phyloP scores from a whole-genome alignment of 2,888 invertebrate species.

The Koerneria pararmatus region DNA sequence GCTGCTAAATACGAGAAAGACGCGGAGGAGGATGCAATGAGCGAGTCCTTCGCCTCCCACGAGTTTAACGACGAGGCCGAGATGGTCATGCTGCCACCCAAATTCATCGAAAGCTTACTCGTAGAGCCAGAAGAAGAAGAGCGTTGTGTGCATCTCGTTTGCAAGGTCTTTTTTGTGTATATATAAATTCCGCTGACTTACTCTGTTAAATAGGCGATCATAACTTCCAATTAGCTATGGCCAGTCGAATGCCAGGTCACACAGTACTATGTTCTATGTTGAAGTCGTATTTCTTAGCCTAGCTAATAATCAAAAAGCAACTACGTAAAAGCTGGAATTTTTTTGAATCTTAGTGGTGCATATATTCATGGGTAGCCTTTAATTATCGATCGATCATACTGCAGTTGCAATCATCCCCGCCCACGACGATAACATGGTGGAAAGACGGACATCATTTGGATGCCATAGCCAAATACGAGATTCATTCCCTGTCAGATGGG shows the following conservation, averaged over 20 bases:
- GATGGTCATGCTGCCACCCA: constrained; percentile 32
- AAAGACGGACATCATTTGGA: constrained; percentile 33
- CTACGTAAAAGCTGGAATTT: background rate
- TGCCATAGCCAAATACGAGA: constrained; percentile 37
- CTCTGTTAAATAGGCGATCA: no score
- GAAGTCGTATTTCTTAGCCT: no score
- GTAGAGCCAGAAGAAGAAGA: constrained; percentile 38
- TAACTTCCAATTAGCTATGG: no score
- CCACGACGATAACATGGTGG: constrained; percentile 38
- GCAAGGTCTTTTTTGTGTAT: constrained; percentile 28
- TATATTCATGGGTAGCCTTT: background rate
- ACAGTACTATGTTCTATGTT: no score
- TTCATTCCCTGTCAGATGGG: constrained; percentile 41
- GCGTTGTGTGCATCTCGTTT: constrained; percentile 38
- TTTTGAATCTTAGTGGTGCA: background rate
- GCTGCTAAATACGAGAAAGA: constrained; percentile 32
- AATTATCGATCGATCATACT: constrained; percentile 14
- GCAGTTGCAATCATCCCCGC: constrained; percentile 24
- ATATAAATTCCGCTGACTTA: no score
- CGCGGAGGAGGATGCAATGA: constrained; percentile 37
- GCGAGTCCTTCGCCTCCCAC: constrained; percentile 25
- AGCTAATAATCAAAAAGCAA: no score
- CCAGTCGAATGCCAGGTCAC: no score
- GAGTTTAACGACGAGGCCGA: constrained; percentile 2
- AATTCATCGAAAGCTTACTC: constrained; percentile 37